A percentile compares a stretch with the other conserved stretches of the same genome.
Conservation (phyloP, 2,888 invertebrate species). For the Bhutanitis thaidina region DNA sequence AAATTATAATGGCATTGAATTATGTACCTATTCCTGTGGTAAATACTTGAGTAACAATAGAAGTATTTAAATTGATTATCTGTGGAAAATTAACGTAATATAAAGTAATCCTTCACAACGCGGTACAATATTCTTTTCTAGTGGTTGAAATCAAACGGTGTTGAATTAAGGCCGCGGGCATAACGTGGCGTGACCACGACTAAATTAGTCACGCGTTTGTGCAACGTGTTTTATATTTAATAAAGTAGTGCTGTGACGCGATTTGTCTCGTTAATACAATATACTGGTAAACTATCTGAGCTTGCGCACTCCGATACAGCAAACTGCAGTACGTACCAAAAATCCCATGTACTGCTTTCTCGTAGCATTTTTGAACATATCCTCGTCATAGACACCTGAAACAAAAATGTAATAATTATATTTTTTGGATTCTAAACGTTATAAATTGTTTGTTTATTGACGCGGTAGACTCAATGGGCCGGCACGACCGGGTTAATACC, state of each 20-base stretch:
- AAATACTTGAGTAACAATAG: too few species aligned
- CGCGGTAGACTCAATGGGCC: too few species aligned
- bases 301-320: not conserved
- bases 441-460: too few species aligned
- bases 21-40: too few species aligned
- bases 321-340: not conserved
- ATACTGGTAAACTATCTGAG: slow-evolving; percentile 14
- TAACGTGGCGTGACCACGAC: slow-evolving; percentile 11
- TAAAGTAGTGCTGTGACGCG: slow-evolving; percentile 7
- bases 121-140: slow-evolving; percentile 7
- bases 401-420: too few species aligned
- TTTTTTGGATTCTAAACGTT: too few species aligned
- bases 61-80: too few species aligned
- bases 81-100: not conserved
- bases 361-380: too few species aligned
- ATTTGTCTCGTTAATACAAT: slow-evolving; percentile 17
- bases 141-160: slow-evolving; percentile 20
- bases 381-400: too few species aligned
- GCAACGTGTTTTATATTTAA: slow-evolving; percentile 15
- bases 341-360: not conserved
- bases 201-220: slow-evolving; percentile 21
- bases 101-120: not conserved
- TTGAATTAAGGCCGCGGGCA: slow-evolving; percentile 18
- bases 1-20: too few species aligned
- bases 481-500: too few species aligned